Base-by-base conservation (phyloP, 2,888 invertebrate genomes). In the Chydorus sphaericus region DNA sequence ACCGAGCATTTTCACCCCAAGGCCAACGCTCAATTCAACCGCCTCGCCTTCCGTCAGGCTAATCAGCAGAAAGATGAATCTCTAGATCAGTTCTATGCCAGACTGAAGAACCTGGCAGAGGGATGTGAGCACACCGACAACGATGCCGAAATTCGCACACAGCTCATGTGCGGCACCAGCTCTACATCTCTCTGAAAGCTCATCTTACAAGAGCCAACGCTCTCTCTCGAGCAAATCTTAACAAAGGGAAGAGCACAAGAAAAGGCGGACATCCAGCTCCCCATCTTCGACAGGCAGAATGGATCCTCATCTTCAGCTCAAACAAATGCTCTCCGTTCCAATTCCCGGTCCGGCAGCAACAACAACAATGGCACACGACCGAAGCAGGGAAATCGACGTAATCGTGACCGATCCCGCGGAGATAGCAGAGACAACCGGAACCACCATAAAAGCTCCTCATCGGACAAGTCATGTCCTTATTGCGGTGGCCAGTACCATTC, bases 1-100 rank as follows among this genome's bases (percentile, higher is more conserved):
- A 23, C 11, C 28, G 39, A 39, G 16, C 28, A 54, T 16, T 54
- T 54, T 20, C 38, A 23, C 38, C 31, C 39, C 5, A 16, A 29
- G 20, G 33, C 20, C 26, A 54, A 54, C 44, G 37, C 33, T 8
- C 39, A 54, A 8, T 54, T 44, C 38, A 44, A 54, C 26, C 37
- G 20, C 16, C 39, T 54, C 44, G 39, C 54, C n/a, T 54, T 54
- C 39, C 38, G 54, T 28, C 54, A 38, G 16, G 38, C 54, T 16
- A 39, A 26, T n/a, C 54, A 54, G 54, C 39, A 16, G 20, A 26
- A 54, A 7, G 54, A 44, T 14, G 54, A 54, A 31, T 23, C 54
- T 2, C 28, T 54, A 8, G 26, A 54, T 7, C 29, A 4, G 20
- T 54, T 39, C n/a, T 44, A 54, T 31, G 31, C 44, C 1, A 16